Evolutionary conservation across 2,113 vertebrate species (phyloP).

Genomic region (Nothoprocta pentlandii): DNA sequence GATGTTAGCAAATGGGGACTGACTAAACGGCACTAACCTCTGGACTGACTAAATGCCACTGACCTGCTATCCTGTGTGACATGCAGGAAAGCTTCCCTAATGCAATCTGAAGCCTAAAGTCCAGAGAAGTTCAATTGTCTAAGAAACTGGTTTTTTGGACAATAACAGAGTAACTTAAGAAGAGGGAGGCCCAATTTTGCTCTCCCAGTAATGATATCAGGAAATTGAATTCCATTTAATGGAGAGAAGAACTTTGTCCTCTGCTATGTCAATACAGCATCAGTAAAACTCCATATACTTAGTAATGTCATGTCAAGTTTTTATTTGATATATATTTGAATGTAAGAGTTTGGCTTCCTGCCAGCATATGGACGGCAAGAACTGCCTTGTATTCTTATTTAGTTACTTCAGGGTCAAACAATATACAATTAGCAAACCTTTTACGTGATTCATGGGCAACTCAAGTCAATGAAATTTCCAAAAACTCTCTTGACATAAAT

Average conservation of each 20-base stretch:
- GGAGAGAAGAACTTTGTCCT: slow-evolving; percentile 7
- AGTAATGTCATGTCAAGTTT: background rate
- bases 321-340: slow-evolving; percentile 20
- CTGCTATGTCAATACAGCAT: background rate
- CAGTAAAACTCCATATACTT: background rate
- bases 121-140: background rate
- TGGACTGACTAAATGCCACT: background rate
- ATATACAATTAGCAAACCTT: background rate
- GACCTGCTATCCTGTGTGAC: background rate
- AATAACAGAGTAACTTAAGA: background rate
- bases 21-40: background rate
- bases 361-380: background rate
- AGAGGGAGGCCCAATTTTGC: background rate
- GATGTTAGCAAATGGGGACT: background rate
- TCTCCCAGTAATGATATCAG: background rate
- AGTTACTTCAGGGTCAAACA: slow-evolving; percentile 25
- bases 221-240: slow-evolving; percentile 28
- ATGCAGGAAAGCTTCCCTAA: background rate
- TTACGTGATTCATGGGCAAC: background rate
- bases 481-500: slow-evolving; percentile 45
- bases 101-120: background rate
- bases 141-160: slow-evolving; percentile 4
- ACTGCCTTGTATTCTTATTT: slow-evolving; percentile 4
- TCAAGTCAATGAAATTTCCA: slow-evolving; percentile 35
- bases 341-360: background rate